These are phyloP conservation scores for Drosophila barbarae DNA, from an alignment of 2,888 invertebrate species.

Conservation along the genomic window DNA sequence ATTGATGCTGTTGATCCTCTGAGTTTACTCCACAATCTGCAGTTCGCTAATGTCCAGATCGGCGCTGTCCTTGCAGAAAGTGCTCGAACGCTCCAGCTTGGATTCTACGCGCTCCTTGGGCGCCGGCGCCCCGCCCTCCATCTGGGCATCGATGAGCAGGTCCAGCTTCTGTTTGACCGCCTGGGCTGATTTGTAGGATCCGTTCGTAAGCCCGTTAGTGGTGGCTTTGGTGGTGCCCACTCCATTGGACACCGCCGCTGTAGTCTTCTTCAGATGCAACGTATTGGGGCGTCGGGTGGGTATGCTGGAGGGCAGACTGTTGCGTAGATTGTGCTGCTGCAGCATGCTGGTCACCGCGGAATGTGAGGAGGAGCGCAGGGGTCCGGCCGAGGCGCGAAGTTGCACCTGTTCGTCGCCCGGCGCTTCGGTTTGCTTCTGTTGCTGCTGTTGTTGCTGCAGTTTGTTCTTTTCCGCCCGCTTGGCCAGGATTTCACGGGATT, in stretches of 20 bases:
- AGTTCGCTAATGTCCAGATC: constrained; percentile 77
- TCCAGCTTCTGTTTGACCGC: constrained; percentile 77
- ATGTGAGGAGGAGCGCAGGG: constrained; percentile 75
- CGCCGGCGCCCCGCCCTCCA: constrained; percentile 40
- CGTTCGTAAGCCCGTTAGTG: constrained; percentile 63
- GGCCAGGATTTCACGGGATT: constrained; percentile 79
- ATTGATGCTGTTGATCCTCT: constrained; percentile 7
- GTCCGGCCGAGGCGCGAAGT: constrained; percentile 54
- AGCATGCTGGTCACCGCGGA: constrained; percentile 71
- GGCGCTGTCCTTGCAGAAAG: constrained; percentile 79
- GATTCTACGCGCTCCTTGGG: constrained; percentile 57
- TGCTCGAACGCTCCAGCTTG: constrained; percentile 80
- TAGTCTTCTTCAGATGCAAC: constrained; percentile 74
- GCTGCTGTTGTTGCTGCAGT: constrained; percentile 67
- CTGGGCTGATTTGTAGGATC: constrained; percentile 68
- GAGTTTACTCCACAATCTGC: constrained; percentile 77
- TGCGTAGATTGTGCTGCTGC: constrained; percentile 70
- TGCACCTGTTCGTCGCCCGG: constrained; percentile 62
- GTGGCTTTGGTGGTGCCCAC: constrained; percentile 20
- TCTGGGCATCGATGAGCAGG: constrained; percentile 71
- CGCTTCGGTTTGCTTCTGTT: constrained; percentile 57
- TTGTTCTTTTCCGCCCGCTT: constrained; percentile 78
- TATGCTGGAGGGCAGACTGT: constrained; percentile 77
- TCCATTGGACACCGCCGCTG: constrained; percentile 42
- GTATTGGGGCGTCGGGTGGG: constrained; percentile 77